Evolutionary conservation across 2,113 vertebrate species (phyloP).

Genomic region (Myiozetetes cayanensis): DNA sequence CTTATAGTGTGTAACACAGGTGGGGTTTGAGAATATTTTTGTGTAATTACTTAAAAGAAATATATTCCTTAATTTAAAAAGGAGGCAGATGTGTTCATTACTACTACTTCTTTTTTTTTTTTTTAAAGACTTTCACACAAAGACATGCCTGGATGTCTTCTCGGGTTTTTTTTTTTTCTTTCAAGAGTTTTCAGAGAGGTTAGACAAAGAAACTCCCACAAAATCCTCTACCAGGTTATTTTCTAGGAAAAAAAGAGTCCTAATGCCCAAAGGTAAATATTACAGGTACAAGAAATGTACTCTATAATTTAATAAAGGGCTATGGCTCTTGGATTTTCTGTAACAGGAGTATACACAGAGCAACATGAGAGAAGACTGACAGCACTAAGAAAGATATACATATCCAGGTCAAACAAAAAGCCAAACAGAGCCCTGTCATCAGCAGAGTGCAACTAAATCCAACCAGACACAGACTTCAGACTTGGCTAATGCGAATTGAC

Average conservation of each 20-base stretch:
- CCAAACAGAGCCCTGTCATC: constrained; percentile 10
- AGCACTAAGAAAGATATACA: neutral
- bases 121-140: neutral
- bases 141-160: neutral
- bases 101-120: neutral
- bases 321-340: neutral
- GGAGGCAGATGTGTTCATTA: neutral
- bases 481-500: constrained; percentile 64
- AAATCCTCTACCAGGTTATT: neutral
- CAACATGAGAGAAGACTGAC: neutral
- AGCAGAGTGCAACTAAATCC: constrained; percentile 63
- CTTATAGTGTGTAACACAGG: neutral
- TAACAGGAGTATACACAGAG: neutral
- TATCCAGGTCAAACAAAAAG: constrained; percentile 43
- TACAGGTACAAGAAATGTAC: neutral
- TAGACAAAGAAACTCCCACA: neutral
- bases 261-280: constrained; percentile 19
- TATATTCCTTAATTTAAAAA: neutral
- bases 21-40: neutral
- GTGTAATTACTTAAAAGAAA: neutral
- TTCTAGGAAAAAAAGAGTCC: neutral
- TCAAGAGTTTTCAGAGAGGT: neutral
- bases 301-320: neutral
- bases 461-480: constrained; percentile 57
- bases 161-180: neutral